Percentiles rank a stretch among this genome's conserved stretches.
Conservation (phyloP, 2,888 invertebrate genomes). For the Amiota mariae region DNA sequence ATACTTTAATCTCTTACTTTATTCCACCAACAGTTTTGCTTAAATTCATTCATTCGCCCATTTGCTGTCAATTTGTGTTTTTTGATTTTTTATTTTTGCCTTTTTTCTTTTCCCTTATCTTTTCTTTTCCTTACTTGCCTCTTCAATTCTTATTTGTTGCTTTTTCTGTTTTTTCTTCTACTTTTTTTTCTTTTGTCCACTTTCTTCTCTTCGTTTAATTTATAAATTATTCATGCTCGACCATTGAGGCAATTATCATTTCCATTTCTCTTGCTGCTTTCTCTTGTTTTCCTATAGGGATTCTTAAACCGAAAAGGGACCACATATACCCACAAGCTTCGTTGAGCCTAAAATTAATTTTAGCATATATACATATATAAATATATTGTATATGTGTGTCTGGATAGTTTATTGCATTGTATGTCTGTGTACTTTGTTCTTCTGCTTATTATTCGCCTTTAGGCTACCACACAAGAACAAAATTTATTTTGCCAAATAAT, state of each 20-base stretch:
- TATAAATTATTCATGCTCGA: slow-evolving; percentile 69
- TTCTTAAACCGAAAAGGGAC: slow-evolving; percentile 11
- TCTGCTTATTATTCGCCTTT: slow-evolving; percentile 40
- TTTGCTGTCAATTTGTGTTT: slow-evolving; percentile 8
- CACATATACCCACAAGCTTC: slow-evolving; percentile 38
- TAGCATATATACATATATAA: slow-evolving; percentile 36
- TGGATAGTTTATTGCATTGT: slow-evolving; percentile 19
- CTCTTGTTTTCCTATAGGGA: slow-evolving; percentile 29
- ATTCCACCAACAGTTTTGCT: slow-evolving; percentile 13
- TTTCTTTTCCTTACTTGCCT: neutral
- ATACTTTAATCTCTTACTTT: slow-evolving; percentile 10
- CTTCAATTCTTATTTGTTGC: slow-evolving; percentile 16
- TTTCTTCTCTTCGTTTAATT: slow-evolving; percentile 48
- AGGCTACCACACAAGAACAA: slow-evolving; percentile 53
- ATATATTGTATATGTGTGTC: neutral
- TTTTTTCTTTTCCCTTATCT: slow-evolving; percentile 7
- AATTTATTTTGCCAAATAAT: slow-evolving; percentile 62
- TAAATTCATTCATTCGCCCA: neutral
- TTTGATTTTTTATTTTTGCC: slow-evolving; percentile 19
- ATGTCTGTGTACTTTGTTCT: slow-evolving; percentile 42
- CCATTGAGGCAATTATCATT: slow-evolving; percentile 68
- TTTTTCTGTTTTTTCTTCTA: slow-evolving; percentile 28
- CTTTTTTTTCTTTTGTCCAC: slow-evolving; percentile 34
- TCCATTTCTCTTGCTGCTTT: slow-evolving; percentile 48
- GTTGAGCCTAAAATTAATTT: slow-evolving; percentile 52